These are phyloP conservation scores for Sitobion miscanthi DNA, from an alignment of 1,140 invertebrate genomes.

Conservation along the genomic window DNA sequence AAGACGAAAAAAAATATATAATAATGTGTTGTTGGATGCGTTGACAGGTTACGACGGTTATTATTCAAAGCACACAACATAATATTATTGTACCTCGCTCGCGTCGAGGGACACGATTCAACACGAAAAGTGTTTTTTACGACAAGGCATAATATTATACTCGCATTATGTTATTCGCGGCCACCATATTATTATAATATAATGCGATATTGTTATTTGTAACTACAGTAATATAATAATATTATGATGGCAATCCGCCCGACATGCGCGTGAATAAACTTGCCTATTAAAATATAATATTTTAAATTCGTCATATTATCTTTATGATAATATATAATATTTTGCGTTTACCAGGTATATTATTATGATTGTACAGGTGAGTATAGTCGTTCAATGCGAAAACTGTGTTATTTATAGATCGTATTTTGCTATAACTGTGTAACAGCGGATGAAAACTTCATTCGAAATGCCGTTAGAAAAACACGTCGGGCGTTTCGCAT, in stretches of 20 bases:
- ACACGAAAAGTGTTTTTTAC: slow-evolving; percentile 32
- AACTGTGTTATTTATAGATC: not conserved
- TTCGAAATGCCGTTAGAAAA: not conserved
- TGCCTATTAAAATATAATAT: not conserved
- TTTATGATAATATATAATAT: not conserved
- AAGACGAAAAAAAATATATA: not conserved
- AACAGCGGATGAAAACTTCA: not conserved
- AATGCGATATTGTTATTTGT: slow-evolving; percentile 23
- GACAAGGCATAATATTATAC: not conserved
- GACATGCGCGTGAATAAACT: not conserved
- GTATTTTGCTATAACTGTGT: not conserved
- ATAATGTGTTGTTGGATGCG: not conserved
- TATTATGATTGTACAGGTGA: not conserved
- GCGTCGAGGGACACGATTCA: slow-evolving; percentile 2
- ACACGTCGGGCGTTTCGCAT: not conserved
- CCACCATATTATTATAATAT: not conserved
- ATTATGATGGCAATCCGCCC: slow-evolving; percentile 18
- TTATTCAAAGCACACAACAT: slow-evolving; percentile 8
- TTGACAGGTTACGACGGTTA: slow-evolving; percentile 40
- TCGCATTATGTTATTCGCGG: not conserved
- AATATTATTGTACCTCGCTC: not conserved
- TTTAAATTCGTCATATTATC: not conserved
- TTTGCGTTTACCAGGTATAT: not conserved
- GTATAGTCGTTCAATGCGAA: not conserved
- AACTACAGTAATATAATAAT: not conserved